phyloP scores from a whole-genome alignment of 2,888 invertebrate genomes.

The Lepidonotus clava region DNA sequence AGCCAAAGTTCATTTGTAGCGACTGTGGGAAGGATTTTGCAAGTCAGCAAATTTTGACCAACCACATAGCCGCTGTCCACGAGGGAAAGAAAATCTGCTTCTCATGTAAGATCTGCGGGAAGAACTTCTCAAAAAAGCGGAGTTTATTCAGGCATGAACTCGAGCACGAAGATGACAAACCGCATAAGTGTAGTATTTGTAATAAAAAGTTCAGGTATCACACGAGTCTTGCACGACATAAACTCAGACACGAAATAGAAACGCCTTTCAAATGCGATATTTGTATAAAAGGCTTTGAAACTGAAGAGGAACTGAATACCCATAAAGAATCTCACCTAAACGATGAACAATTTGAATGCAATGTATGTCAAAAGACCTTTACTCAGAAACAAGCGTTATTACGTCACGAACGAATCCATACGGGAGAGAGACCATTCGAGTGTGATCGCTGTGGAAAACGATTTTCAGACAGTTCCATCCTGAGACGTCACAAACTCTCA shows the following conservation, averaged over 20 bases:
- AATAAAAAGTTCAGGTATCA: slow-evolving; percentile 21
- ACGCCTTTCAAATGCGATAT: background rate
- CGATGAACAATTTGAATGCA: background rate
- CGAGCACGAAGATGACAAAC: background rate
- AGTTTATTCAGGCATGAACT: slow-evolving; percentile 6
- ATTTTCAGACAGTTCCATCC: background rate
- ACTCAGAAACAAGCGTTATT: background rate
- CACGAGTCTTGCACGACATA: slow-evolving; percentile 7
- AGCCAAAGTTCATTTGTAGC: background rate
- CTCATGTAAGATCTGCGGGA: slow-evolving; percentile 9
- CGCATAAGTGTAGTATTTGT: background rate
- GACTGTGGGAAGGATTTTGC: slow-evolving; percentile 9
- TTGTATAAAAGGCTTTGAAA: background rate
- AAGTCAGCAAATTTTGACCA: background rate
- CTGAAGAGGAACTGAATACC: background rate
- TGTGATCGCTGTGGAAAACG: background rate
- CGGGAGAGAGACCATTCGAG: background rate
- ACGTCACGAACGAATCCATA: background rate
- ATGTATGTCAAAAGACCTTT: background rate
- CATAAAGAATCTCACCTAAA: background rate
- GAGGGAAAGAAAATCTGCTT: background rate
- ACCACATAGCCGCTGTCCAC: slow-evolving; percentile 16
- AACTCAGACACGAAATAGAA: background rate
- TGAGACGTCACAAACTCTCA: background rate
- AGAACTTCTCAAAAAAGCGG: background rate